Base-by-base conservation (phyloP, 2,797 vertebrate genomes). In the Sebastiscus tertius region DNA sequence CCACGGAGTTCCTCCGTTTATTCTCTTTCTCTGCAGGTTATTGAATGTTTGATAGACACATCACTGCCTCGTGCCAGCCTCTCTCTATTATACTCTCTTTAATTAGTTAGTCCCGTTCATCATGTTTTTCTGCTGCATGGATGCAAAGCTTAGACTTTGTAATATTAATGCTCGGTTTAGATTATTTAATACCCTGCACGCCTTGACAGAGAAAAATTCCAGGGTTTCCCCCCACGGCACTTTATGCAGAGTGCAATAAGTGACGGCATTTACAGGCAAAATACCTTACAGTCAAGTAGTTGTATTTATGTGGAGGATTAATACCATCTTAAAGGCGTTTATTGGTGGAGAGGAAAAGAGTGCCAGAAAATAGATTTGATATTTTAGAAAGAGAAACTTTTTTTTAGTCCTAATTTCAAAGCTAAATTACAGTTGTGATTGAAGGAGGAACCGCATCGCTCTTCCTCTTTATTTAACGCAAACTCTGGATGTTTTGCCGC, bases 161-260 rank as follows among this genome's bases (percentile, higher is more conserved):
- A 79, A 77, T 79, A 84, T 90, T 86, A 74, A 87, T 81, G 59
- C 22, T 31, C 31, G 13, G 5, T 85, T 67, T 88, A 52, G 77
- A 81, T 86, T 86, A 89, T 91, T 90, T 83, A 80, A 83, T 34
- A 79, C 5, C 8, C 34, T 55, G 73, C 72, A 60, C 54, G 73
- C 68, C 5, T 49, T 55, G 46, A 56, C 59, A 75, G 65, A 49
- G 36, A 46, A 42, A 72, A 64, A 68, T 39, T 22, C 26, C 72
- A 33, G 67, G 27, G 34, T 60, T 69, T 34, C 54, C 59, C 55
- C 75, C 77, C 70, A 14, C 68, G 64, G 77, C 60, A 12, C 72
- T 54, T 49, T 4, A 33, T 9, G 39, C 72, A 72, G 55, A 66
- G 59, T 26, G 29, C 63, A 76, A 13, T 66, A 39, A 75, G 66